Base-by-base conservation (phyloP, 2,797 vertebrate species). In the Chiloscyllium punctatum region DNA sequence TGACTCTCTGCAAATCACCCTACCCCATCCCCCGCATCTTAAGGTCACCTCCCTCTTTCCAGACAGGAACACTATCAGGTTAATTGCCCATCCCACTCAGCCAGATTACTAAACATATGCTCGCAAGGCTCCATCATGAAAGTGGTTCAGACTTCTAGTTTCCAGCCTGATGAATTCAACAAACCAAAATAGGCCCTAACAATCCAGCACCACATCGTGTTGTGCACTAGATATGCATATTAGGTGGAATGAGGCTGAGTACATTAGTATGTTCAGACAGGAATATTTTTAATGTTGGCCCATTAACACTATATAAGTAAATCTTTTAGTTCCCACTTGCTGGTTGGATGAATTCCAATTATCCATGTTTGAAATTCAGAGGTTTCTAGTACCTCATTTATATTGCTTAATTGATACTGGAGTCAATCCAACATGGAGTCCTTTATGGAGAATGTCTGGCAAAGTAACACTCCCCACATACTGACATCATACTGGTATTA, bases 331-430 rank as follows among this genome's bases (percentile, higher is more conserved):
- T 95, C 94, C 94, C 94, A 95, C 71, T 95, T 95, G 94, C 48
- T 74, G 11, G 30, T 77, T 95, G 94, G 94, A 95, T 95, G 94
- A 77, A 77, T 77, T 95, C 94, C 94, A 95, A 95, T 74, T 95
- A 77, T 74, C 94, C 94, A 95, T 95, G 94, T 95, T 95, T 95
- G 94, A 95, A 95, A 77, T 77, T 95, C 69, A 95, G 71, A 95
- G 69, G 94, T 74, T 95, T 95, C 94, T 77, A 74, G 42, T 95
- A 95, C 94, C 94, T 95, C 94, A 95, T 95, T 95, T 95, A 95
- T 95, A 95, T 77, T 95, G 94, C 69, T 77, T 95, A 95, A 95
- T 95, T 95, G 68, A 95, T 95, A 77, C 51, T 95, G 94, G 94
- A 95, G 94, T 72, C 69, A 77, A 95, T 95, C 94, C 94, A 95